Evolutionary conservation across 2,113 vertebrate genomes (phyloP), one percentile per base, ranked within the genome.

Genomic region (Eubucco bourcierii): DNA sequence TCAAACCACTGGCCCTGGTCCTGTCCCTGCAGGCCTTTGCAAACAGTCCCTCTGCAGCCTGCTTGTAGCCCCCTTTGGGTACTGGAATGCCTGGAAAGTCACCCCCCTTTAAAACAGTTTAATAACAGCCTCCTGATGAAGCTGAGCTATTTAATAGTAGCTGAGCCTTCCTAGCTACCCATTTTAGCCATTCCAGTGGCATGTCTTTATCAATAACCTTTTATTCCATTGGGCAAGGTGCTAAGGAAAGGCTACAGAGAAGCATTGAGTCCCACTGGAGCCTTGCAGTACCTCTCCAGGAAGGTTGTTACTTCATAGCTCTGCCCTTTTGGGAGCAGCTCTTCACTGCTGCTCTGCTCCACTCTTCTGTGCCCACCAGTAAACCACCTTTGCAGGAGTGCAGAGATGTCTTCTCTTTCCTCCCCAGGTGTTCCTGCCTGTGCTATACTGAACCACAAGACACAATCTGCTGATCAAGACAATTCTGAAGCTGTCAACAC

Each of bases 401-500:
- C 68, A 58, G 34, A 55, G 34, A 15, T 4, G 13, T 20, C 58
- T 55, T 37, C n/a, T 53, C 44, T 75, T 84, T 80, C 15, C 14
- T 89, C 39, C 53, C 39, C 37, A 63, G 41, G 37, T 63, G 55
- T 39, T 41, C 25, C 21, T 76, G 61, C 72, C 61, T 68, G n/a
- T 1, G 3, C 66, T 47, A 16, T 0, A 64, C 41, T 52, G 73
- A 91, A 90, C 90, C 24, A 31, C 44, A 68, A 90, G 85, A 28
- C 61, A 65, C 91, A 84, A 91, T 76, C 85, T 75, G 89, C 68
- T 21, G 63, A 90, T 91, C 76, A 37, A 90, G 82, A 78, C 61
- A 90, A 85, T 91, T 88, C 6, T 5, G 87, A 93, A 94, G 82
- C 73, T 72, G 87, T 76, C 91, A 93, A 86, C 66, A 19, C 88